Conservation (phyloP, 2,113 vertebrate species). For the Cheirogaleus medius region DNA sequence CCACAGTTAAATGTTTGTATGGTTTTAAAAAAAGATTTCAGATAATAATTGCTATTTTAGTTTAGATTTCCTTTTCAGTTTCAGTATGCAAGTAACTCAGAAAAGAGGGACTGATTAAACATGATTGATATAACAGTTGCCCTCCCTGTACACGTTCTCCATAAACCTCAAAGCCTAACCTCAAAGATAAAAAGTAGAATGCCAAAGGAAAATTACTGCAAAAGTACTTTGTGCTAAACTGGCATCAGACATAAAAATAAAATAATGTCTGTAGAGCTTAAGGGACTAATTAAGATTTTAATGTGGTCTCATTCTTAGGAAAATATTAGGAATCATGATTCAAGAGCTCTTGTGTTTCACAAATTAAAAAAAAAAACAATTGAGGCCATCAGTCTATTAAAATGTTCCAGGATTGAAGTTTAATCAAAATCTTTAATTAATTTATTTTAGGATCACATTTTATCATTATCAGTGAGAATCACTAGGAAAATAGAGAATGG, state of each 20-base stretch:
- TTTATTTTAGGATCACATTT: slow-evolving; percentile 60
- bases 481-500: slow-evolving; percentile 68
- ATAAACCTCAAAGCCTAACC: slow-evolving; percentile 76
- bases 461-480: slow-evolving; percentile 73
- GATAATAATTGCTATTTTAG: slow-evolving; percentile 39
- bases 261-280: slow-evolving; percentile 70
- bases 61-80: slow-evolving; percentile 58
- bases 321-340: slow-evolving; percentile 76
- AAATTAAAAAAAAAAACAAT: slow-evolving; percentile 72
- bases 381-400: slow-evolving; percentile 46
- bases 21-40: background rate
- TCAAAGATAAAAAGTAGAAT: slow-evolving; percentile 62
- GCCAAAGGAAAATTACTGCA: slow-evolving; percentile 76
- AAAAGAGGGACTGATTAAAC: slow-evolving; percentile 61
- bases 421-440: slow-evolving; percentile 77
- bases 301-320: slow-evolving; percentile 76
- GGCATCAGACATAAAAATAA: slow-evolving; percentile 74
- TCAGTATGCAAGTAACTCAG: background rate
- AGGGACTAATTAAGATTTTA: slow-evolving; percentile 77
- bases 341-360: slow-evolving; percentile 70
- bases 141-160: slow-evolving; percentile 28
- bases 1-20: slow-evolving; percentile 44
- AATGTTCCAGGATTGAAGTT: slow-evolving; percentile 49
- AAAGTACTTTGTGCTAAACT: slow-evolving; percentile 71
- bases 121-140: slow-evolving; percentile 67